Conservation (phyloP, 2,888 invertebrate species). For the Nipponacmea schrenckii region DNA sequence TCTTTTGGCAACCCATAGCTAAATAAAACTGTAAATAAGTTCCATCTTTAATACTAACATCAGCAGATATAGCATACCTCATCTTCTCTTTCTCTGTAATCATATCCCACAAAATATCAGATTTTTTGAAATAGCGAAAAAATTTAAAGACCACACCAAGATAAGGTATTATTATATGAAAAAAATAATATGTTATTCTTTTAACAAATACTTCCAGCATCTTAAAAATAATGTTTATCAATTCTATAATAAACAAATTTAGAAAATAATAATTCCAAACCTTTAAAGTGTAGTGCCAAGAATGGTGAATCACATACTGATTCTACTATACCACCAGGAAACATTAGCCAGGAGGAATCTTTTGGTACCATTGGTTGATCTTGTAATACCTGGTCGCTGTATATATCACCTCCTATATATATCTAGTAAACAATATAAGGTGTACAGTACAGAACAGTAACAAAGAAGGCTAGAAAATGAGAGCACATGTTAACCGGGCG, state of each 20-base stretch:
- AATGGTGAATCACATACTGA: slow-evolving; percentile 57
- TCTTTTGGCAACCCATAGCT: slow-evolving; percentile 63
- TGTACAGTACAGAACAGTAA: neutral
- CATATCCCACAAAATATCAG: slow-evolving; percentile 5
- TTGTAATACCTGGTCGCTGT: slow-evolving; percentile 57
- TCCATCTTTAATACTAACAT: slow-evolving; percentile 60
- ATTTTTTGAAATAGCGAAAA: neutral
- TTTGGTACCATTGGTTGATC: slow-evolving; percentile 55
- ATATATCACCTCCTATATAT: slow-evolving; percentile 64
- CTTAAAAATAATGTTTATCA: too few relatives aligned
- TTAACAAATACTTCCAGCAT: too few relatives aligned
- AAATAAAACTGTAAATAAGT: slow-evolving; percentile 67
- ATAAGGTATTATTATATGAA: too few relatives aligned
- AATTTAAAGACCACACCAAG: too few relatives aligned
- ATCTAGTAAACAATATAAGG: slow-evolving; percentile 45
- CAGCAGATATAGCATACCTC: slow-evolving; percentile 67
- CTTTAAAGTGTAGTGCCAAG: slow-evolving; percentile 61
- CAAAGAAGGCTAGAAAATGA: neutral
- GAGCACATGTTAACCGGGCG: neutral
- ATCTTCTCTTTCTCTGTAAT: slow-evolving; percentile 46
- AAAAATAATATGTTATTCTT: too few relatives aligned
- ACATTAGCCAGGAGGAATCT: slow-evolving; percentile 63
- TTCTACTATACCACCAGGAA: slow-evolving; percentile 63
- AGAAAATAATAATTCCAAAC: slow-evolving; percentile 32
- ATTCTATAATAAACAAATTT: too few relatives aligned